Evolutionary conservation across 64 coral and sea anemone species (phyloP), one percentile per base, ranked within the genome.

Genomic region (Stichodactyla mertensii): DNA sequence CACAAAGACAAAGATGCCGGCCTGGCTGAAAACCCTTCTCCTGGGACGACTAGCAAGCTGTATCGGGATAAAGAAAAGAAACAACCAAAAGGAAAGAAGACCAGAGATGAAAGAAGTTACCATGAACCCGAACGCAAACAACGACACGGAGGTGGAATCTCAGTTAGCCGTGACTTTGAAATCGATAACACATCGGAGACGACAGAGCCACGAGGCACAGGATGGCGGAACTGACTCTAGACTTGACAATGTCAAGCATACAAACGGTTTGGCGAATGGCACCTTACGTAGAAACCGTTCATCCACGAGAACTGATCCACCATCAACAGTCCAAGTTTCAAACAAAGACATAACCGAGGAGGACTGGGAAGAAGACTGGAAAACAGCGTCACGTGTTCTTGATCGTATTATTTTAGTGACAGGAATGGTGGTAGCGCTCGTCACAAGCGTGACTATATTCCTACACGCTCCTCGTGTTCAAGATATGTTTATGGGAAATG

Each of bases 341-440:
- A 22, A 22, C 1, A 55, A 91, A 74, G 85, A 91, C 20, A 85
- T 80, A 45, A 84, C 55, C 31, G 93, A 57, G 45, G 83, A 52
- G 11, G 18, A 86, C 11, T 92, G 90, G 87, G 89, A 95, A 87
- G 87, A 92, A 26, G 94, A 95, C 22, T 95, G 94, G 94, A 82
- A 82, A 27, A 66, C 84, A 10, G 94, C 94, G 15, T 92, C 94
- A 2, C 84, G 83, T 12, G 94, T 95, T n/a, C 51, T 95, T n/a
- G 94, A 95, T 89, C 84, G 94, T 60, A 52, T 95, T 10, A 84
- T 90, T 56, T 74, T 95, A 9, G 70, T 84, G 20, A 56, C 14
- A 31, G 91, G 89, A 0, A 31, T 95, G 6, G 6, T 92, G 16
- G 64, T 92, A 10, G 94, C 89, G 2, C 82, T 26, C 74, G 77